A percentile compares a stretch with the other conserved stretches of the same genome.
phyloP scores from a whole-genome alignment of 2,888 invertebrate genomes.

The Terebella lapidaria region DNA sequence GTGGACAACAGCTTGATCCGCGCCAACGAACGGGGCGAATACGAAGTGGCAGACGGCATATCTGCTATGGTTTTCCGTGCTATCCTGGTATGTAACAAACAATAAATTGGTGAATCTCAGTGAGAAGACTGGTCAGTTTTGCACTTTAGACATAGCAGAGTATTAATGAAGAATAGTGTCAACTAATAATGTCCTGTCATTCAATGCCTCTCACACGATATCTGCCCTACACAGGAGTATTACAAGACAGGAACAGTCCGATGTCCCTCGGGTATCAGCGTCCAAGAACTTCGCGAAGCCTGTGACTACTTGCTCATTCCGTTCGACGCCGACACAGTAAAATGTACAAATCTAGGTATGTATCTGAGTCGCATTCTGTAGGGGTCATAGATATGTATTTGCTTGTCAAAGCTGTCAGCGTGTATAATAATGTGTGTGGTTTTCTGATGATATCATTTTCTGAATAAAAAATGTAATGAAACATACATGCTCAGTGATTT shows the following conservation, averaged over 20 bases:
- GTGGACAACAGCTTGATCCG: constrained; percentile 75
- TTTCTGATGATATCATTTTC: neutral
- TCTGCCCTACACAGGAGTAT: constrained; percentile 77
- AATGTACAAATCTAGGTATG: constrained; percentile 92
- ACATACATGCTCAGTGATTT: neutral
- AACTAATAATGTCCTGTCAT: no score
- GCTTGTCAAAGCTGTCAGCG: neutral
- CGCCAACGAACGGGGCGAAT: constrained; percentile 93
- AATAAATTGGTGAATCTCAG: no score
- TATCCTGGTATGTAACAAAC: constrained; percentile 62
- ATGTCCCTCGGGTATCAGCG: constrained; percentile 92
- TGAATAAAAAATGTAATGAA: neutral
- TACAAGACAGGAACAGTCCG: constrained; percentile 86
- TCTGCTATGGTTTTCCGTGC: constrained; percentile 91
- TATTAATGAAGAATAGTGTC: no score
- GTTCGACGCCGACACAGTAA: constrained; percentile 79
- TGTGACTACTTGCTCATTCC: constrained; percentile 98
- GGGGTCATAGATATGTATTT: no score
- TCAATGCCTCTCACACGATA: no score
- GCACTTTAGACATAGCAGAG: no score
- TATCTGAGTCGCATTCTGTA: constrained; percentile 28
- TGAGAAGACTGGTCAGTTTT: no score
- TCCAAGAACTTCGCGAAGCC: constrained; percentile 94
- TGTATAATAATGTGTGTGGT: neutral
- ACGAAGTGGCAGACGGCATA: constrained; percentile 94